Base-by-base conservation (phyloP, 2,888 invertebrate genomes). In the Sclerodermus sp. region DNA sequence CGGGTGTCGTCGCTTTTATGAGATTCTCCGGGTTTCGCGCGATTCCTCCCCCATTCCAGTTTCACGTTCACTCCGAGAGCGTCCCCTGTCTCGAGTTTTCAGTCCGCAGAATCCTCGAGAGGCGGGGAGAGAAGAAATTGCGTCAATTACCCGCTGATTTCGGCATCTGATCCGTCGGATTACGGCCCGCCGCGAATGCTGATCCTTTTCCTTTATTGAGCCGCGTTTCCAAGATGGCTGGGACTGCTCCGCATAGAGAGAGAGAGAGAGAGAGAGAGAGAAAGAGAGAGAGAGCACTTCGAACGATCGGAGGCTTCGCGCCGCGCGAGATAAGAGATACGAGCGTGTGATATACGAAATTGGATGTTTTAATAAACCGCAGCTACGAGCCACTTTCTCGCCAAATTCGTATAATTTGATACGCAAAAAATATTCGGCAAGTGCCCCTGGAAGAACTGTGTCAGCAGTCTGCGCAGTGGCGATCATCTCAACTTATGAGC, bases 81-180 rank as follows among this genome's bases (percentile, higher is more conserved):
- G 8, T 8, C 23, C 23, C 23, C 23, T 23, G 23, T 23, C 23
- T 23, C 23, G 23, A 23, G 23, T 23, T 23, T 23, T 23, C 23
- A 23, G 23, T 23, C 23, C 8, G n/a, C 23, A 23, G 23, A n/a
- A n/a, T n/a, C n/a, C 8, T 23, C 23, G 8, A 23, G 23, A 23
- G 23, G 23, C 4, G 23, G 23, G 23, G 8, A 8, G 23, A 8
- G 23, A 58, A 67, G 65, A 69, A 70, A 71, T 68, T 61, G 62
- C 64, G 65, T 76, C 76, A 74, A 77, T 77, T 77, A 76, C 70
- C 71, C 72, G 70, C 70, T 71, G 75, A 76, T 76, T 76, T 72
- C 68, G 67, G 65, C 70, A 67, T 64, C 67, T 64, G 68, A 74
- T 71, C 70, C 57, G 46, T 50, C 34, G 71, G 74, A 73, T 76